Percentiles rank a stretch among this genome's conserved stretches.
Conservation (phyloP, 2,797 vertebrate genomes). For the Kryptolebias ocellatus region DNA sequence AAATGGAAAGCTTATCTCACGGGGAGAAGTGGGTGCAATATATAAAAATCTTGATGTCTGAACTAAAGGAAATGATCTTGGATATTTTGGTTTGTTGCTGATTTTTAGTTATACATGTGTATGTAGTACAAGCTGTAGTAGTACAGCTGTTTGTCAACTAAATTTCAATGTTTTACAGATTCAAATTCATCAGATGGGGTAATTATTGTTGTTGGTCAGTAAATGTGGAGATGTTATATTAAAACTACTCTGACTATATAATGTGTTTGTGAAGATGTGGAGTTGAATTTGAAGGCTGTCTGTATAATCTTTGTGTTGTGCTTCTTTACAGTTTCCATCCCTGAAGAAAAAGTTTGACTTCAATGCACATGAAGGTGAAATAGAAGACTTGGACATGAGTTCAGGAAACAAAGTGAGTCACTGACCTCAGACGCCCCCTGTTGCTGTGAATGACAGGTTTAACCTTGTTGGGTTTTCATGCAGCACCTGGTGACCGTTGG, state of each 20-base stretch:
- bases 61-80: too few relatives aligned
- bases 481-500: slow-evolving; percentile 89
- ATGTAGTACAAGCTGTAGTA: too few relatives aligned
- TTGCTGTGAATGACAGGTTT: neutral
- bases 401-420: slow-evolving; percentile 88
- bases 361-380: slow-evolving; percentile 90
- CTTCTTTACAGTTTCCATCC: slow-evolving; percentile 86
- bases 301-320: neutral
- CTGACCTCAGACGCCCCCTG: neutral
- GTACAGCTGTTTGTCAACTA: too few relatives aligned
- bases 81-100: too few relatives aligned
- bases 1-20: too few relatives aligned
- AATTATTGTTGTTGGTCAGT: neutral
- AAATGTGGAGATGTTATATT: neutral
- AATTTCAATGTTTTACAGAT: too few relatives aligned
- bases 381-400: slow-evolving; percentile 91
- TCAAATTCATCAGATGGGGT: too few relatives aligned
- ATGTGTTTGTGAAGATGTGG: neutral
- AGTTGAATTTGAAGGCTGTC: too few relatives aligned
- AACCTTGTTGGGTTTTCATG: slow-evolving; percentile 1
- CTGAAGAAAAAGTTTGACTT: slow-evolving; percentile 91
- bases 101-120: too few relatives aligned
- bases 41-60: too few relatives aligned
- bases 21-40: too few relatives aligned
- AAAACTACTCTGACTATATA: neutral